Evolutionary conservation across 2,888 invertebrate genomes (phyloP), one percentile per base, ranked within the genome.

Genomic region (Drosophila anomalata): DNA sequence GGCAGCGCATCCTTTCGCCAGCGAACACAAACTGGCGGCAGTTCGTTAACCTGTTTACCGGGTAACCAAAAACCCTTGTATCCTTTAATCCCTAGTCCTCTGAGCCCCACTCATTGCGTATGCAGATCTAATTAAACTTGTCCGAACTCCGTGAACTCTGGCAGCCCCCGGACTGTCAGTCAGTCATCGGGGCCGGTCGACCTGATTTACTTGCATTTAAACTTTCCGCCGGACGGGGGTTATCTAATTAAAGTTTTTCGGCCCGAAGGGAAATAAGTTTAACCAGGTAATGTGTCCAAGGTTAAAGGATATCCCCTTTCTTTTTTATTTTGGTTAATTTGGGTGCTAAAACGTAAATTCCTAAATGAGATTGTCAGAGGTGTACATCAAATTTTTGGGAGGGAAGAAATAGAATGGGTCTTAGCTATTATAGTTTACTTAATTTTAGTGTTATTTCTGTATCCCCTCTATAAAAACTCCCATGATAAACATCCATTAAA

Each of bases 91-190:
- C 11, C 46, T 41, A 24, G 41, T 60, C 47, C 33, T 39, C 12
- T n/a, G 22, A 9, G 51, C 36, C 5, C 36, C 36, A n/a, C 46
- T 60, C 73, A 78, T 82, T 80, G 53, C 52, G 42, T 76, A 87
- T 85, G 85, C 86, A 85, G 78, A 83, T 80, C 79, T 79, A 87
- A 86, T 85, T 85, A 80, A 86, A 77, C 78, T 75, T 63, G 67
- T 69, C 69, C 55, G 72, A 74, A 74, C 86, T 57, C 66, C 47
- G 52, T 44, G 42, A 74, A 61, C 70, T 53, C 11, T 41, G 65
- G 55, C 3, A 48, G 55, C 9, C 36, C 39, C 33, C 56, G 42
- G 41, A 7, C 14, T 51, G 50, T 14, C 47, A 26, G 50, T 36
- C 57, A 57, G 56, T 31, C 57, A 52, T 39, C 22, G n/a, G 41